Base-by-base conservation (phyloP, 2,113 vertebrate species). In the Dipodomys spectabilis region DNA sequence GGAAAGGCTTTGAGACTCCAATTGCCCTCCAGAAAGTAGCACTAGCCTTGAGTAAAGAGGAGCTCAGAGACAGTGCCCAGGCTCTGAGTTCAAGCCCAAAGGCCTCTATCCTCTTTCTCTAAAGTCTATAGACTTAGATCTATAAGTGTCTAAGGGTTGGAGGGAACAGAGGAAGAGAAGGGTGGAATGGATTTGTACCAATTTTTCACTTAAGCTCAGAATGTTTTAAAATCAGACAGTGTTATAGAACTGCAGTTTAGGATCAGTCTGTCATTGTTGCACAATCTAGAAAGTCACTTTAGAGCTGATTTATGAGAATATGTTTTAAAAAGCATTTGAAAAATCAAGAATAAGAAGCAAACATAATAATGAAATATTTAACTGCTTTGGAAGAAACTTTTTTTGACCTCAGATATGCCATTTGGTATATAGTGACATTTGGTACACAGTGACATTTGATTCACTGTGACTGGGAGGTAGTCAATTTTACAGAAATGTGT, bases 161-260 rank as follows among this genome's bases (percentile, higher is more conserved):
- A 77, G 10, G 49, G 64, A 73, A 39, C 39, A 44, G n/a, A 77
- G 19, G 20, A 25, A 15, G 6, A 44, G 6, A 12, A 79, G 15
- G 87, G 92, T 86, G 32, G 20, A 81, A 86, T 82, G 91, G 95
- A 94, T 64, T 93, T 35, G 73, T 94, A 94, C 79, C 27, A 3
- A 78, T 94, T 96, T 97, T 98, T 79, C 72, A 88, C 96, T 96
- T 96, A 95, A 86, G 67, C n/a, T 67, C 49, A 88, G 80, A 84
- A 44, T 79, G 39, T 9, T 95, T 69, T 96, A 93, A 95, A 95
- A 32, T 1, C 75, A 94, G 79, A 20, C n/a, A 62, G 68, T 90
- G 68, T 84, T 96, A 86, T 22, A 83, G 82, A 96, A 93, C 84
- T 92, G 57, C 95, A 95, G 92, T 95, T 96, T 96, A 88, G 86